Base-by-base conservation (phyloP, 1,140 invertebrate species). In the Capitella teleta region DNA sequence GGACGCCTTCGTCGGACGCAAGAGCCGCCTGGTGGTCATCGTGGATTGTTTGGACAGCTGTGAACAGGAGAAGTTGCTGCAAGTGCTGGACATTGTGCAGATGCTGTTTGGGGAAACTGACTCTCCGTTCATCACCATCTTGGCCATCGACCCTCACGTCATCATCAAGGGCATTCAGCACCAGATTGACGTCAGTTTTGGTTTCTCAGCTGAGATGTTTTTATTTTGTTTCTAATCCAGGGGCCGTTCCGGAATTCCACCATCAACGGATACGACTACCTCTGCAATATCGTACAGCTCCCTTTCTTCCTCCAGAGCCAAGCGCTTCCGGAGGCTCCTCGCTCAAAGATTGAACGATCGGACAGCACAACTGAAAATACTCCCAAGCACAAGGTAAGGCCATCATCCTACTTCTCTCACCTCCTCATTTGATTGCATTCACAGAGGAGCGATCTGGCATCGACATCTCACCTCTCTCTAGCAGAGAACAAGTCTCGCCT, bases 271-370 rank as follows among this genome's bases (percentile, higher is more conserved):
- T 86, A 91, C 74, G 91, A 94, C 70, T 97, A 95, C 65, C 73
- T 98, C 28, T 80, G 89, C 24, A 98, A 98, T 67, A 84, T 98
- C 76, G 90, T 98, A 1, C 94, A 97, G 66, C 74, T 98, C 53
- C 95, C 94, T 0, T 97, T 98, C 73, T 98, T 91, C 71, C 77
- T 98, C 14, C 94, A 98, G 77, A 97, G 95, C 72, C 92, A 92
- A 16, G 91, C 89, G 5, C 68, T 97, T 40, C 76, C 58, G n/a
- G n/a, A n/a, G n/a, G n/a, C n/a, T n/a, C n/a, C n/a, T n/a, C n/a
- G n/a, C n/a, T n/a, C n/a, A n/a, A n/a, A n/a, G n/a, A n/a, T n/a
- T n/a, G n/a, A n/a, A n/a, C n/a, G n/a, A n/a, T n/a, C n/a, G n/a
- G n/a, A n/a, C n/a, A n/a, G n/a, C n/a, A n/a, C n/a, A n/a, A n/a